Conservation (phyloP, 1,140 invertebrate species). For the Atta cephalotes region DNA sequence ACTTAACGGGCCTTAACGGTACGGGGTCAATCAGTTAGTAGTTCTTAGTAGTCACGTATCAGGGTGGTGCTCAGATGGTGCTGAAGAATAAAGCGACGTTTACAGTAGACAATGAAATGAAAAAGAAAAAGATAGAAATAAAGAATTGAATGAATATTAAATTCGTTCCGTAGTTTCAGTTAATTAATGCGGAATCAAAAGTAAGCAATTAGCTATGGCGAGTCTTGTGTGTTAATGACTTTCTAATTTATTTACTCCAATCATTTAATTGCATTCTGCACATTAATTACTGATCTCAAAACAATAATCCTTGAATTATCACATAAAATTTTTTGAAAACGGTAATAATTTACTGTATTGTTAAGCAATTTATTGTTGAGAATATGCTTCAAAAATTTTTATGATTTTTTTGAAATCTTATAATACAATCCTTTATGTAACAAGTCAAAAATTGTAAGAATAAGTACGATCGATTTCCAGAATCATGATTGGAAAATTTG, state of each 20-base stretch:
- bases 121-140: background rate
- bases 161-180: conserved; percentile 60
- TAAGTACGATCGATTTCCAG: background rate
- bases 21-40: conserved; percentile 72
- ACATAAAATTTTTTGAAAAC: background rate
- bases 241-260: conserved; percentile 74
- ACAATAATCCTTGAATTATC: conserved; percentile 12
- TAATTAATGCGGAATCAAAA: conserved; percentile 53
- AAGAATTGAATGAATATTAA: background rate
- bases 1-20: conserved; percentile 71
- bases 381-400: background rate
- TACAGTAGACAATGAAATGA: conserved; percentile 38
- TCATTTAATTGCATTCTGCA: conserved; percentile 69
- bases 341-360: background rate
- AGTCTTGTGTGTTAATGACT: conserved; percentile 72
- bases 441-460: conserved; percentile 20
- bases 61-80: conserved; percentile 74
- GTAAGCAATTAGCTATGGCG: conserved; percentile 60
- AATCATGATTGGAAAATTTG: background rate
- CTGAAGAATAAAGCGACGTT: conserved; percentile 66
- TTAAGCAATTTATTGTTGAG: conserved; percentile 1
- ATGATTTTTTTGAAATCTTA: conserved; percentile 17
- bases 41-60: conserved; percentile 69
- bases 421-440: background rate
- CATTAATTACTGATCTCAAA: conserved; percentile 47